Conservation (phyloP, 2,888 invertebrate genomes). For the Eledona agricola region DNA sequence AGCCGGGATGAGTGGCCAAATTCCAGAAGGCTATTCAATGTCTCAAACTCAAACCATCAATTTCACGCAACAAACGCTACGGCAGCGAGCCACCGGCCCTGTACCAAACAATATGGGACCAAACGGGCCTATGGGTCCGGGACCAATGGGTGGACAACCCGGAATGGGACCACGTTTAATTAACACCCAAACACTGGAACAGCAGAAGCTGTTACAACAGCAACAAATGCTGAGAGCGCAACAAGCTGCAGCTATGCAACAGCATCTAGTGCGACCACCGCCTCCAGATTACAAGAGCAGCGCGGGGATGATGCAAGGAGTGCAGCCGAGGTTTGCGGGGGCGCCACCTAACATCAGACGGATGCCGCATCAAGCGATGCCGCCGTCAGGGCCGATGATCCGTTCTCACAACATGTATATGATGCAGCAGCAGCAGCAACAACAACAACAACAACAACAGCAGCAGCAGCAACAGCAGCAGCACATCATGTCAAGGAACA, state of each 20-base stretch:
- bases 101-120: constrained; percentile 47
- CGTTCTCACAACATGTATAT: constrained; percentile 71
- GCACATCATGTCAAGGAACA: constrained; percentile 60
- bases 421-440: constrained; percentile 67
- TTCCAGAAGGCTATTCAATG: constrained; percentile 72
- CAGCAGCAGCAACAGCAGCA: constrained; percentile 65
- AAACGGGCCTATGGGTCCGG: constrained; percentile 45
- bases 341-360: constrained; percentile 68
- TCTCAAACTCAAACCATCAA: constrained; percentile 88
- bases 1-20: constrained; percentile 50
- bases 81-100: constrained; percentile 64
- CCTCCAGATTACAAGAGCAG: constrained; percentile 86
- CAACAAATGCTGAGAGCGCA: constrained; percentile 69
- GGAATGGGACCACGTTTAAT: constrained; percentile 46
- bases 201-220: constrained; percentile 60
- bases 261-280: constrained; percentile 71
- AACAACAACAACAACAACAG: constrained; percentile 66
- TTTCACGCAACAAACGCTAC: constrained; percentile 78
- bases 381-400: constrained; percentile 77
- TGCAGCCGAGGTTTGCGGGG: constrained; percentile 61
- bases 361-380: constrained; percentile 76
- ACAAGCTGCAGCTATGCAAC: constrained; percentile 61
- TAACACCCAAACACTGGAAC: constrained; percentile 55
- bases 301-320: constrained; percentile 64
- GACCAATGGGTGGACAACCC: constrained; percentile 49